Evolutionary conservation across 2,888 invertebrate genomes (phyloP), one percentile per base, ranked within the genome.

Genomic region (Lepetodrilus schrolli): DNA sequence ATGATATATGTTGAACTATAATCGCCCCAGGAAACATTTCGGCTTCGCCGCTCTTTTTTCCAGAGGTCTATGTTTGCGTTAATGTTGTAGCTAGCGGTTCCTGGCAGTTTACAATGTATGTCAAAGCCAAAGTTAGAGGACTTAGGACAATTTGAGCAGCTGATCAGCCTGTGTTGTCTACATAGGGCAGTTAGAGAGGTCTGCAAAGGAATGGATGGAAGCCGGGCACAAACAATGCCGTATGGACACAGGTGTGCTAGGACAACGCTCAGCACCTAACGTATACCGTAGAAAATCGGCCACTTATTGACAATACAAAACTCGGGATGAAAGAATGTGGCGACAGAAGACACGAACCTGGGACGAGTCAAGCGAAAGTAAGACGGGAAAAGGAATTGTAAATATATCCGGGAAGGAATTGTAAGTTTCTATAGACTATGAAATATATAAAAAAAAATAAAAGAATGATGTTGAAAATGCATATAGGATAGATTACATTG

Each of bases 111-210:
- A n/a, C 34, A 17, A 17, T 58, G 58, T 58, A 30, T 58, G 58
- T 30, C 58, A 58, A 58, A 58, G 58, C 58, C 34, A 58, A 58
- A 58, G 58, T 58, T 0, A 58, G 30, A 30, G 34, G 58, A 58
- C 58, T 30, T 58, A 34, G 17, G 58, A 58, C 30, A 58, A 58
- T 58, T 58, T 58, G 58, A 23, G 58, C 58, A 58, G 58, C 58
- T 58, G 58, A 58, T 58, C 58, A 58, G 26, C 30, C 58, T 17
- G 13, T 58, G 58, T 10, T 26, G 58, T 58, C 58, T 58, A 58
- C 58, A 58, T 58, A 58, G 26, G 17, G 30, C 26, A 23, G 58
- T 58, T 58, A 58, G 30, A 58, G 17, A 30, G 17, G 20, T 21
- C 48, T 20, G 17, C 4, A 21, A 48, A 48, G 17, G 26, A 30